Percentiles rank a stretch among this genome's conserved stretches.
Conservation (phyloP, 2,113 vertebrate genomes). For the Python bivittatus region DNA sequence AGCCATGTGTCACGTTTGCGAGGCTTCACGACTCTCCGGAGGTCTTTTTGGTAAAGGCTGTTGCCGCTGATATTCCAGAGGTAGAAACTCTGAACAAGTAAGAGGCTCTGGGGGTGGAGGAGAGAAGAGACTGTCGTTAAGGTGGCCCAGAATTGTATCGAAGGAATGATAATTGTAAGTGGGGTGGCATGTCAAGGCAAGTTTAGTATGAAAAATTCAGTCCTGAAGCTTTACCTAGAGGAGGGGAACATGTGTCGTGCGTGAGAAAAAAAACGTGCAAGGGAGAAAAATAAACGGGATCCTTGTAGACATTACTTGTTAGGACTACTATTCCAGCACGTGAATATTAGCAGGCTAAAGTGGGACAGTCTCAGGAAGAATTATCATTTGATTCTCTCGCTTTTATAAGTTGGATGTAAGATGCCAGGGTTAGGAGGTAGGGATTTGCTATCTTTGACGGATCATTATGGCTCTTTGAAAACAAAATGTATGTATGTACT, state of each 20-base stretch:
- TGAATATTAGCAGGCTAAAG: not conserved
- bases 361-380: too few species aligned
- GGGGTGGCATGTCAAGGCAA: not conserved
- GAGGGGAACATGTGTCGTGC: not conserved
- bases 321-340: not conserved
- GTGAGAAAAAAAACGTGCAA: not conserved
- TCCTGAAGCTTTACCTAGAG: not conserved
- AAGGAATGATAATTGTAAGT: not conserved
- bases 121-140: not conserved
- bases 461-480: not conserved
- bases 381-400: too few species aligned
- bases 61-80: not conserved
- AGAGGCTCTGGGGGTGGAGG: not conserved
- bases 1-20: not conserved
- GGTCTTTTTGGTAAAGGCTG: not conserved
- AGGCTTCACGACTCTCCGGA: not conserved
- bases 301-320: not conserved
- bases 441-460: not conserved
- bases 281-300: not conserved
- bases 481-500: not conserved
- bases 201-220: not conserved
- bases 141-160: not conserved
- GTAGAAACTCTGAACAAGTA: not conserved
- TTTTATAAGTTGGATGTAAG: not conserved
- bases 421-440: not conserved